Percentiles rank a stretch among this genome's conserved stretches.
Evolutionary conservation across 2,888 invertebrate genomes (phyloP).

Genomic region (Melitaea athalia): DNA sequence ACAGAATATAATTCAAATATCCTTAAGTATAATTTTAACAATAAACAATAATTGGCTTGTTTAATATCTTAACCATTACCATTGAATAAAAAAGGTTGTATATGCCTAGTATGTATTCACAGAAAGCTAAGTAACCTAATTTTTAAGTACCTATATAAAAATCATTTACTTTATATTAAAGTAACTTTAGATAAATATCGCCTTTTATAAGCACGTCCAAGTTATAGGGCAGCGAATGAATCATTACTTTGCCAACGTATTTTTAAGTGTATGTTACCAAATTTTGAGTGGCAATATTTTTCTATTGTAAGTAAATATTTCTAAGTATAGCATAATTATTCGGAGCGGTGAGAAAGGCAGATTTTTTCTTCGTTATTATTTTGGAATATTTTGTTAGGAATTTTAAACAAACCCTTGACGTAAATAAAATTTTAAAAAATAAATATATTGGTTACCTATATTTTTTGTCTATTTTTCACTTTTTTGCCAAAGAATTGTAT

Average conservation of each 20-base stretch:
- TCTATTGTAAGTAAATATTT: conserved; percentile 45
- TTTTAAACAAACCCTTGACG: conserved; percentile 1
- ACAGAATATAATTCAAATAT: not conserved
- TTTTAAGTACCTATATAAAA: conserved; percentile 10
- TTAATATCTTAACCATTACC: not conserved
- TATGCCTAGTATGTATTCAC: conserved; percentile 26
- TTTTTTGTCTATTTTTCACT: not conserved
- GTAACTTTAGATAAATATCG: conserved; percentile 65
- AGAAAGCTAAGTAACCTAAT: conserved; percentile 27
- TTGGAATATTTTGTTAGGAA: not conserved
- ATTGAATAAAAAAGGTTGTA: conserved; percentile 6
- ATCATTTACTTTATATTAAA: conserved; percentile 69
- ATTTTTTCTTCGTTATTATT: conserved; percentile 22
- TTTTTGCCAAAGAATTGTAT: not conserved
- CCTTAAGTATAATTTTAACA: not conserved
- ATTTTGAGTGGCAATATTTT: conserved; percentile 51
- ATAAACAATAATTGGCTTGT: not conserved
- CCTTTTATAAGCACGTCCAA: conserved; percentile 71
- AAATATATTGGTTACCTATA: not conserved
- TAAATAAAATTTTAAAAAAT: not conserved
- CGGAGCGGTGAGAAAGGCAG: conserved; percentile 40
- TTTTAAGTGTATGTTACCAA: conserved; percentile 51
- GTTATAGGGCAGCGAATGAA: conserved; percentile 59
- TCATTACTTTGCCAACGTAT: conserved; percentile 53
- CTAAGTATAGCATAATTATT: conserved; percentile 43